These are phyloP conservation scores for Callaeas wilsoni DNA, from an alignment of 2,113 vertebrate species.

Conservation along the genomic window DNA sequence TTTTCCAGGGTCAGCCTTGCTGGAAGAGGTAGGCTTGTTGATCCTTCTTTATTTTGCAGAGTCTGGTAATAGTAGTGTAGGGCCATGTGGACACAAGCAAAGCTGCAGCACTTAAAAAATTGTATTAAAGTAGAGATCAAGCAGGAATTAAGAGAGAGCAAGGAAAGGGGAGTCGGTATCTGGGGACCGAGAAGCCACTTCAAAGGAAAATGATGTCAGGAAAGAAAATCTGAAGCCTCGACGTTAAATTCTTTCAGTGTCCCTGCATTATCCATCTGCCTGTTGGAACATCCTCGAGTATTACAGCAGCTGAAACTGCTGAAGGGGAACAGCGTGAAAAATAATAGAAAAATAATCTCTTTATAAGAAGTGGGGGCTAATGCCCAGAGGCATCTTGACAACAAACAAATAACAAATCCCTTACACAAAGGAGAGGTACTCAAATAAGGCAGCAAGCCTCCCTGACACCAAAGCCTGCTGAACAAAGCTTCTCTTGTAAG, in stretches of 20 bases:
- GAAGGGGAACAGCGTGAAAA: not conserved
- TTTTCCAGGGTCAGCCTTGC: not conserved
- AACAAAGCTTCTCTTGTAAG: constrained; percentile 31
- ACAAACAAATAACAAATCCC: constrained; percentile 48
- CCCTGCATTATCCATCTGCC: not conserved
- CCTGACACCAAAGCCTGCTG: not conserved
- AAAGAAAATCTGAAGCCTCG: not conserved
- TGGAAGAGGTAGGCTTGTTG: not conserved
- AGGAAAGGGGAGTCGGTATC: not conserved
- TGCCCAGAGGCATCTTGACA: constrained; percentile 15
- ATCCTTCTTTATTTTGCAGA: not conserved
- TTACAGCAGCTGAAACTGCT: not conserved
- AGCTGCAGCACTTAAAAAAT: not conserved
- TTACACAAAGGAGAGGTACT: constrained; percentile 25
- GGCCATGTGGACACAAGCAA: not conserved
- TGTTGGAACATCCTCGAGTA: not conserved
- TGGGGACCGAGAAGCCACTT: not conserved
- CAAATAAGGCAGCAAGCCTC: not conserved
- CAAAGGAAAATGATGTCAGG: not conserved
- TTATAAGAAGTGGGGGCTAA: not conserved
- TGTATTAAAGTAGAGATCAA: not conserved
- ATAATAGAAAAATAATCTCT: constrained; percentile 53
- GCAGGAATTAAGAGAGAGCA: not conserved
- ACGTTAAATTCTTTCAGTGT: not conserved
- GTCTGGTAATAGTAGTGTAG: not conserved